Conservation (phyloP, 2,113 vertebrate species). For the Alosa alosa region DNA sequence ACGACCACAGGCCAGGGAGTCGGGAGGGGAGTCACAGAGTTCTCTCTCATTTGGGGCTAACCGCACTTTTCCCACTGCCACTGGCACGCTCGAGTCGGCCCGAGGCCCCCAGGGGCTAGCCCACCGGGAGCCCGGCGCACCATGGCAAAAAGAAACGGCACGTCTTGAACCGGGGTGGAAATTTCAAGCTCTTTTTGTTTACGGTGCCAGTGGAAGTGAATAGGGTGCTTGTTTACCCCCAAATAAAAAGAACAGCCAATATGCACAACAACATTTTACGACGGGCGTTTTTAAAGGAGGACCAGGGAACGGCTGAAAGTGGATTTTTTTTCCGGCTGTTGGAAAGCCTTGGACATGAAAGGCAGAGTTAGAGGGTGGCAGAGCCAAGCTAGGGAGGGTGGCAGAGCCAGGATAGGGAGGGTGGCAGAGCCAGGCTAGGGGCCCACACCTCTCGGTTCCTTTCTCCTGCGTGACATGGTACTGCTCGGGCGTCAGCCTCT, state of each 20-base stretch:
- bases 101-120: not conserved
- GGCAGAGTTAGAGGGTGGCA: not conserved
- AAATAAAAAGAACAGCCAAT: constrained; percentile 6
- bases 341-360: not conserved
- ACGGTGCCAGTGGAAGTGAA: not conserved
- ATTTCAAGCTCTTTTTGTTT: not conserved
- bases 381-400: not conserved
- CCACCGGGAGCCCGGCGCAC: not conserved
- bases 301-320: not conserved
- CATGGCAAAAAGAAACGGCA: not conserved
- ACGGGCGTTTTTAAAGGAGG: not conserved
- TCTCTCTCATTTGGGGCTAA: constrained; percentile 31
- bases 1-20: constrained; percentile 61
- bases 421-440: not conserved
- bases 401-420: not conserved
- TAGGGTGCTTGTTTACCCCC: constrained; percentile 6
- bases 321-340: not conserved
- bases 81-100: constrained; percentile 24
- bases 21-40: constrained; percentile 48
- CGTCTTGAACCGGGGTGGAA: not conserved
- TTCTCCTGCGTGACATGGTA: constrained; percentile 97
- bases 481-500: constrained; percentile 87
- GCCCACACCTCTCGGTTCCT: constrained; percentile 89
- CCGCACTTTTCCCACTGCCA: constrained; percentile 27
- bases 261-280: not conserved